Conservation (phyloP, 2,797 vertebrate species). For the Delichon dasypus region DNA sequence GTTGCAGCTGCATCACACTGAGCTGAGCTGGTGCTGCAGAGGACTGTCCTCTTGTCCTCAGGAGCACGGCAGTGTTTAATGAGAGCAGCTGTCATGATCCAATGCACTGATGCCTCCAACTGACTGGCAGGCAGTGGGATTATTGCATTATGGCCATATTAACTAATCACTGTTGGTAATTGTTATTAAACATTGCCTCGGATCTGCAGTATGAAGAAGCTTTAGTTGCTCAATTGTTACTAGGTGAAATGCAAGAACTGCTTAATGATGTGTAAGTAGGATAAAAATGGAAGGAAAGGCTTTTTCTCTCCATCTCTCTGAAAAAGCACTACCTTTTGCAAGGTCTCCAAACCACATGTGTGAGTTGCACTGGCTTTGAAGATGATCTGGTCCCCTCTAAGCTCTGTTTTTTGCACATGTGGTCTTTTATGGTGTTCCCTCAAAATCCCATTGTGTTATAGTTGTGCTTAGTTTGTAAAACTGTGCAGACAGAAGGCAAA, state of each 20-base stretch:
- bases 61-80: not conserved
- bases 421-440: not conserved
- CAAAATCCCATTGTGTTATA: not conserved
- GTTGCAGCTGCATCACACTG: not conserved
- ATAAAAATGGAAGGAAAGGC: not conserved
- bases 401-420: not conserved
- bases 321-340: not conserved
- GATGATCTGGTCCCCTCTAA: not conserved
- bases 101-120: not conserved
- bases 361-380: not conserved
- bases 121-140: slow-evolving; percentile 29
- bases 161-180: slow-evolving; percentile 28
- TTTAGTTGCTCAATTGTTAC: not conserved
- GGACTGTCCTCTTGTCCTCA: not conserved
- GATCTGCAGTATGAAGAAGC: not conserved
- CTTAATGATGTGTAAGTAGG: not conserved
- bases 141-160: slow-evolving; percentile 3
- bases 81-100: not conserved
- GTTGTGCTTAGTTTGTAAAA: not conserved
- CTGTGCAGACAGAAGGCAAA: not conserved
- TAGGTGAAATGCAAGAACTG: not conserved
- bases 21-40: not conserved
- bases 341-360: not conserved
- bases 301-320: not conserved
- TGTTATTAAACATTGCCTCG: slow-evolving; percentile 22